phyloP scores from a whole-genome alignment of 2,113 vertebrate genomes.

The Lontra canadensis region DNA sequence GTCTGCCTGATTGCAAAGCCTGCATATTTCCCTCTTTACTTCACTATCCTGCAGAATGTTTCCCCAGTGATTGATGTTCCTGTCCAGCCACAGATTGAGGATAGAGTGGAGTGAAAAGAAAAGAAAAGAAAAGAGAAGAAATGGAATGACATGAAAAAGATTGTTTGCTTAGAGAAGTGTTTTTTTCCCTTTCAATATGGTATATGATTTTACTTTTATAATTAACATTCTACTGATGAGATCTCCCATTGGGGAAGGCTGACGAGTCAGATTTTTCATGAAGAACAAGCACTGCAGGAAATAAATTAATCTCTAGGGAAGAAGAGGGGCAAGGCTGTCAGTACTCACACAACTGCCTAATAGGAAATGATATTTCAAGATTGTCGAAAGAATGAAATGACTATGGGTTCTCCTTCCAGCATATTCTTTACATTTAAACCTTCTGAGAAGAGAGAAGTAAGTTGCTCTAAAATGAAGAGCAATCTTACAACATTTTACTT shows the following conservation, averaged over 20 bases:
- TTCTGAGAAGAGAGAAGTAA: constrained; percentile 55
- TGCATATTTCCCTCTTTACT: background rate
- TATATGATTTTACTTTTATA: constrained; percentile 65
- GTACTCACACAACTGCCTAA: constrained; percentile 74
- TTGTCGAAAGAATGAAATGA: constrained; percentile 61
- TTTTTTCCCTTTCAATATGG: background rate
- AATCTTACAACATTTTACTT: constrained; percentile 2
- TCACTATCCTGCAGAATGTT: background rate
- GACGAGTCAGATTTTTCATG: constrained; percentile 53
- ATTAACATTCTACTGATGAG: constrained; percentile 77
- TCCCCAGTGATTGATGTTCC: background rate
- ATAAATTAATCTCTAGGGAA: constrained; percentile 81
- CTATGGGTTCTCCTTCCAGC: constrained; percentile 60
- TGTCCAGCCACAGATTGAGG: background rate
- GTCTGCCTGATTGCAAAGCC: background rate
- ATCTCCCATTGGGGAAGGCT: constrained; percentile 70
- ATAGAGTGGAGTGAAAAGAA: background rate
- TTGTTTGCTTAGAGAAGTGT: background rate
- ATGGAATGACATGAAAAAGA: background rate
- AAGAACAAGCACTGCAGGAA: constrained; percentile 76
- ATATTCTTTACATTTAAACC: constrained; percentile 63
- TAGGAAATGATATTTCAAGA: constrained; percentile 64
- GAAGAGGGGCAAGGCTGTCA: constrained; percentile 67
- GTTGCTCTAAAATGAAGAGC: background rate
- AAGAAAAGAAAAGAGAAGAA: background rate